phyloP scores from a whole-genome alignment of 2,888 invertebrate genomes.

The Imbricaverruca yamaguchii region DNA sequence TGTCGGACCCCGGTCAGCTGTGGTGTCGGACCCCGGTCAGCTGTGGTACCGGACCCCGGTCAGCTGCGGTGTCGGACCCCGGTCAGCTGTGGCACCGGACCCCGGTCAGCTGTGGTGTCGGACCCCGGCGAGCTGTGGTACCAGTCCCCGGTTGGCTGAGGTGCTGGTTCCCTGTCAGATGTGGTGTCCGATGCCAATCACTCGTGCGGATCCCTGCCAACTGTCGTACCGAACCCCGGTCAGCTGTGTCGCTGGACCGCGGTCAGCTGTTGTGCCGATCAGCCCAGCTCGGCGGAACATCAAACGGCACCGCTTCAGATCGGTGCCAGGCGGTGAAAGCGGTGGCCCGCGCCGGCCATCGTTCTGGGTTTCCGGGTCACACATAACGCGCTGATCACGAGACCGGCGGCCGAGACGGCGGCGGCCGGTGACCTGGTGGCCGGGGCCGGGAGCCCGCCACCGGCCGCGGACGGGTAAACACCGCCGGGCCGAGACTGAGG shows the following conservation, averaged over 20 bases:
- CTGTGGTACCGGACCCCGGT: too few species aligned
- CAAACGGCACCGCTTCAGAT: background rate
- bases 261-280: background rate
- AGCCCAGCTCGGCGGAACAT: too few species aligned
- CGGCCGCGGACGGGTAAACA: background rate
- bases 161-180: background rate
- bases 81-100: too few species aligned
- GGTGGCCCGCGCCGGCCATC: background rate
- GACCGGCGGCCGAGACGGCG: background rate
- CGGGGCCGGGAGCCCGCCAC: background rate
- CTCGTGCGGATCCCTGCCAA: background rate
- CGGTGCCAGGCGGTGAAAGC: slow-evolving; percentile 1
- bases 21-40: too few species aligned
- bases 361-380: slow-evolving; percentile 17
- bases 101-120: background rate
- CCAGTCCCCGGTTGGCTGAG: background rate
- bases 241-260: background rate
- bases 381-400: background rate
- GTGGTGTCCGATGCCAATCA: background rate
- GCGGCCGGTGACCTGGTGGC: background rate
- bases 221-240: background rate
- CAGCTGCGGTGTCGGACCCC: too few species aligned
- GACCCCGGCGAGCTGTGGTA: background rate
- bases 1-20: too few species aligned
- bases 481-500: background rate